Evolutionary conservation across 2,797 vertebrate species (phyloP), one percentile per base, ranked within the genome.

Genomic region (Tiaroga cobitis): DNA sequence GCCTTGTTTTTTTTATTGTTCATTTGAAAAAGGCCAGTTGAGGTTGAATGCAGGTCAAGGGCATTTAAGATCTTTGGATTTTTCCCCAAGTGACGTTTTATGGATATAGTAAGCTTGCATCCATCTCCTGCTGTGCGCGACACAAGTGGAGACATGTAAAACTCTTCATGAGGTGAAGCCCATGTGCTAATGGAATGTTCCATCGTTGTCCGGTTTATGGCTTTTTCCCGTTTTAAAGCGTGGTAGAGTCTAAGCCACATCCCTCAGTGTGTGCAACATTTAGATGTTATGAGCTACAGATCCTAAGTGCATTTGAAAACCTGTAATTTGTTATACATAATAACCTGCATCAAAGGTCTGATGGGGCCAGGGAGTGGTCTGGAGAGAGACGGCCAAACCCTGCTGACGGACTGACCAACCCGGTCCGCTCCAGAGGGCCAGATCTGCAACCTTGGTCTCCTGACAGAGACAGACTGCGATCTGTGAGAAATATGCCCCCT

Each of bases 321-420:
- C 65, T 90, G 82, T 90, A 90, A 91, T 94, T 91, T 91, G 88
- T 84, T 87, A 65, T 90, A 87, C 84, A 89, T 93, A 89, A 90
- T 84, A 86, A 87, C 78, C 88, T 41, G 84, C 91, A 93, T 93
- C 91, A 94, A 93, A 93, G 89, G 80, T 84, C 61, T 67, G 81
- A 77, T 43, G 46, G 79, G 72, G 74, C 83, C 83, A 76, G 72
- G 82, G 69, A 88, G 81, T 81, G 75, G 81, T 82, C 75, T 84
- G 73, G 61, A 74, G 73, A 51, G 86, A 70, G 69, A 43, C 59
- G 19, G 67, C 51, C 65, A 73, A 73, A 68, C 41, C 34, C 63
- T 67, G n/a, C 32, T 77, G 77, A 61, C 29, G 29, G 63, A 67
- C 75, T 77, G 85, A 72, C 39, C 34, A 39, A 81, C 69, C 43